These are phyloP conservation scores for Panurus biarmicus DNA, from an alignment of 2,113 vertebrate genomes.

Conservation along the genomic window DNA sequence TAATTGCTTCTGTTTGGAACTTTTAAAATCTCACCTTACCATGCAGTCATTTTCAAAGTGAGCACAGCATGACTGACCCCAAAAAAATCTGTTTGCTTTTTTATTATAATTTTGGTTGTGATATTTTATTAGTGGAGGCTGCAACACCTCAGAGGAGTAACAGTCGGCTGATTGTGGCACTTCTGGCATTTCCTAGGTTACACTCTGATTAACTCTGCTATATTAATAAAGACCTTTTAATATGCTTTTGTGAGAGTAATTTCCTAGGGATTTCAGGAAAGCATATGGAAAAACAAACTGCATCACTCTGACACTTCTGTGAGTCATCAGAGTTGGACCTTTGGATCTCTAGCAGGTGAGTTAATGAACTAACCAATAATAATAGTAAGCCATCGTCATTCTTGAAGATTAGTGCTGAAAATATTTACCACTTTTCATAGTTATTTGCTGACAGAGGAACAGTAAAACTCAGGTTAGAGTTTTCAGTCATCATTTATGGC, in stretches of 20 bases:
- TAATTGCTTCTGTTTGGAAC: slow-evolving; percentile 62
- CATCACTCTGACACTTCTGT: background rate
- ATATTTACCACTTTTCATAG: background rate
- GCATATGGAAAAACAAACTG: background rate
- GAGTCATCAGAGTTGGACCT: background rate
- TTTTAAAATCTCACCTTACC: slow-evolving; percentile 49
- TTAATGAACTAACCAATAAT: background rate
- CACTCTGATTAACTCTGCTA: slow-evolving; percentile 3
- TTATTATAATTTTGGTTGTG: slow-evolving; percentile 43
- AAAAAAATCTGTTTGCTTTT: slow-evolving; percentile 34
- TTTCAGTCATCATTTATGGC: background rate
- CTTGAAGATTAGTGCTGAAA: background rate
- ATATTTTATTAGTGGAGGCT: slow-evolving; percentile 12
- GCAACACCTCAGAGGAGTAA: slow-evolving; percentile 15
- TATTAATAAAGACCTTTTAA: slow-evolving; percentile 42
- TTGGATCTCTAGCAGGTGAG: background rate
- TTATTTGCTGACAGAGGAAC: background rate
- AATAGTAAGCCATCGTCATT: background rate
- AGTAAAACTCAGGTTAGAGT: background rate
- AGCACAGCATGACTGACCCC: slow-evolving; percentile 12
- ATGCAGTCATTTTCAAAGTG: slow-evolving; percentile 36
- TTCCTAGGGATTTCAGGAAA: slow-evolving; percentile 16
- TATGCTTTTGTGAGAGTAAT: slow-evolving; percentile 11
- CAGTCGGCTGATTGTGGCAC: background rate
- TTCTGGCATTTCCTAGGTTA: slow-evolving; percentile 23